These are phyloP conservation scores for Glandiceps talaboti DNA, from an alignment of 53 echinoderm and acorn worm genomes.

Conservation along the genomic window DNA sequence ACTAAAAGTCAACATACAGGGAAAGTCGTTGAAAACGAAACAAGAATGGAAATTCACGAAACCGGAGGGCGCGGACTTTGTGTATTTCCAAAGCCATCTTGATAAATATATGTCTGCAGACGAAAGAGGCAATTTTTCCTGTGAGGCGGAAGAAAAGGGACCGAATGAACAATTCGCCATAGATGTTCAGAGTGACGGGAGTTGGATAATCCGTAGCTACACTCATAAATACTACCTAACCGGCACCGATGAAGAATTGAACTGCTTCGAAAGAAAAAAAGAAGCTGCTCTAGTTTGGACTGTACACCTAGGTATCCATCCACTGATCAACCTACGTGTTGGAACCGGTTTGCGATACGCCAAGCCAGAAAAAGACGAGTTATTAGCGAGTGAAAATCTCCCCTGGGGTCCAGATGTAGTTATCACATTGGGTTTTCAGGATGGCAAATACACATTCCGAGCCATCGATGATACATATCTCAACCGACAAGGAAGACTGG, in stretches of 20 bases:
- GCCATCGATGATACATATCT: constrained; percentile 45
- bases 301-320: constrained; percentile 80
- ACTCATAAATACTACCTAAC: constrained; percentile 39
- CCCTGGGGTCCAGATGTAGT: constrained; percentile 85
- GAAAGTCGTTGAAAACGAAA: constrained; percentile 69
- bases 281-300: constrained; percentile 39
- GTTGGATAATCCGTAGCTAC: constrained; percentile 68
- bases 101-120: constrained; percentile 44
- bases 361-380: constrained; percentile 32
- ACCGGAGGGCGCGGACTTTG: neutral
- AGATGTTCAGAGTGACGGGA: constrained; percentile 55
- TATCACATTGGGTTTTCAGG: constrained; percentile 52
- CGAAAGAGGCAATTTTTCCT: constrained; percentile 58
- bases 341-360: constrained; percentile 47
- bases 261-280: constrained; percentile 25
- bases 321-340: constrained; percentile 49
- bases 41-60: constrained; percentile 86
- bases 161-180: constrained; percentile 43
- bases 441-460: constrained; percentile 70
- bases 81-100: constrained; percentile 6
- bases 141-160: constrained; percentile 24
- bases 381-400: constrained; percentile 54
- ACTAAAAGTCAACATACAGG: constrained; percentile 67
- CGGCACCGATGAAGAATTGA: constrained; percentile 41
- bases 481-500: constrained; percentile 32